Evolutionary conservation across 1,140 invertebrate genomes (phyloP).

Genomic region (Pinna nobilis): DNA sequence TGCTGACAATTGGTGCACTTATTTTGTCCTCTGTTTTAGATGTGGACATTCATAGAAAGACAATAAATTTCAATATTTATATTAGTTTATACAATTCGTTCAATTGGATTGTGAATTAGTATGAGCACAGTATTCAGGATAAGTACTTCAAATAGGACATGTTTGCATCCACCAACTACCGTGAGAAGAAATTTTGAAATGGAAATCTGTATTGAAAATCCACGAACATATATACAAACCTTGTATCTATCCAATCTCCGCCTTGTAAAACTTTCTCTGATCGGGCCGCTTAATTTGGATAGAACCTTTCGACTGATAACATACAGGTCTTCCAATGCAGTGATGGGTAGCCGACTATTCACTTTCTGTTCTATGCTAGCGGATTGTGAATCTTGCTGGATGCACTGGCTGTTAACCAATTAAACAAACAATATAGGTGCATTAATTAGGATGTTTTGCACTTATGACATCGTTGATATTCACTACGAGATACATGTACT

Average conservation of each 20-base stretch:
- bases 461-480: neutral
- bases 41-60: too few relatives aligned
- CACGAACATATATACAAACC: neutral
- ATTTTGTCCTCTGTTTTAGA: too few relatives aligned
- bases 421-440: neutral
- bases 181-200: too few relatives aligned
- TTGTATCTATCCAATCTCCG: neutral
- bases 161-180: too few relatives aligned
- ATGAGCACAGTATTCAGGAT: too few relatives aligned
- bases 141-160: too few relatives aligned
- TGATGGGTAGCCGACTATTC: neutral
- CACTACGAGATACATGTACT: neutral
- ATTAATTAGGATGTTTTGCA: neutral
- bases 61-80: too few relatives aligned
- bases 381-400: conserved; percentile 4
- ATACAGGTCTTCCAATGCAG: neutral
- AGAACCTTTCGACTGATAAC: neutral
- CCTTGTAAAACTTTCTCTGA: neutral
- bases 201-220: too few relatives aligned
- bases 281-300: neutral
- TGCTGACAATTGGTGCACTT: too few relatives aligned
- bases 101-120: too few relatives aligned
- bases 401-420: neutral
- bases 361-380: neutral
- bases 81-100: too few relatives aligned